These are phyloP conservation scores for Gambusia affinis DNA, from an alignment of 2,113 vertebrate genomes.

Conservation along the genomic window DNA sequence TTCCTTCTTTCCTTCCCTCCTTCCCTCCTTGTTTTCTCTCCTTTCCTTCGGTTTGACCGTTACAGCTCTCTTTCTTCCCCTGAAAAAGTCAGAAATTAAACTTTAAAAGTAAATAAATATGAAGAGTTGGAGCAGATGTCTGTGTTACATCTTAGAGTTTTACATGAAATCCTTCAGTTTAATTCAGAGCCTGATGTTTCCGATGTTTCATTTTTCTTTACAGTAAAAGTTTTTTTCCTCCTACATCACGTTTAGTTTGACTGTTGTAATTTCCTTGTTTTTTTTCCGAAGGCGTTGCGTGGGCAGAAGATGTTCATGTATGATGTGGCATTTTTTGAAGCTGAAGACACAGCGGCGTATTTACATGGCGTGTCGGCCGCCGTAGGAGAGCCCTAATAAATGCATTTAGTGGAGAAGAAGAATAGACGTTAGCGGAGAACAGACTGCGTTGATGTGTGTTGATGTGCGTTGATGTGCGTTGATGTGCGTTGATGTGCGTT, in stretches of 20 bases:
- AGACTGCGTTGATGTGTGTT: conserved; percentile 28
- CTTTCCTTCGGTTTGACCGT: neutral
- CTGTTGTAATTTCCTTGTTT: neutral
- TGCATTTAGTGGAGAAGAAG: conserved; percentile 56
- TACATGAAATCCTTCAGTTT: neutral
- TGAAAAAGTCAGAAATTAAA: too few species aligned
- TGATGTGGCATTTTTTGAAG: conserved; percentile 45
- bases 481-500: conserved; percentile 1
- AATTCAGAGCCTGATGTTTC: neutral
- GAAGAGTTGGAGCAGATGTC: neutral
- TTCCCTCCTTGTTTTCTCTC: neutral
- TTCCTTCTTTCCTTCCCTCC: too few species aligned
- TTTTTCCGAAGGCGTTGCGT: conserved; percentile 23
- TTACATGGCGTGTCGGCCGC: conserved; percentile 62
- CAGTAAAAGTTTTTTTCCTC: neutral
- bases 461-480: conserved; percentile 7
- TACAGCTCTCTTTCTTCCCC: neutral
- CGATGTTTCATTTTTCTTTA: neutral
- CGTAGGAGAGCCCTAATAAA: conserved; percentile 68
- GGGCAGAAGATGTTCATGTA: conserved; percentile 59
- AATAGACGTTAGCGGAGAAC: conserved; percentile 49
- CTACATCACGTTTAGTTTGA: neutral
- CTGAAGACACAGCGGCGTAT: conserved; percentile 68
- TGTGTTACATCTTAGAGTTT: neutral
- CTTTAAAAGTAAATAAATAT: too few species aligned